Base-by-base conservation (phyloP, 2,888 invertebrate species). In the Dryadula phaetusa region DNA sequence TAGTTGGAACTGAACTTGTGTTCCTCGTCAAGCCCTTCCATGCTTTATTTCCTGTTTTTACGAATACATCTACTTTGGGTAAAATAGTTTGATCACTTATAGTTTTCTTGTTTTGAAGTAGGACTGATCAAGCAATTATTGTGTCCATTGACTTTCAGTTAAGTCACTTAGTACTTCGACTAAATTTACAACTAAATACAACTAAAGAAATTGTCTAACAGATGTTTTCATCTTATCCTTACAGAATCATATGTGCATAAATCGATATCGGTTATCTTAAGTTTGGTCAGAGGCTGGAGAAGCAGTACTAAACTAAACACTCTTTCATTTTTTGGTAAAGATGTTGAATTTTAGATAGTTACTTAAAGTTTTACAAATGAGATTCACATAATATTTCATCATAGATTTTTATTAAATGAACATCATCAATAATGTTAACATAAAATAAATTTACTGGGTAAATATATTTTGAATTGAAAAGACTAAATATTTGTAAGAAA, bases 281-380 rank as follows among this genome's bases (percentile, higher is more conserved):
- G 88, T 69, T 75, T 92, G 64, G 90, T 92, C 16, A 86, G 92
- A 25, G 92, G 89, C 0, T 92, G 92, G 92, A 82, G 92, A 6
- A 87, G 88, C 65, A 92, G 86, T 71, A 88, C 86, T 14, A 89
- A 88, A 69, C 83, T 79, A 63, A 92, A 92, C 72, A 92, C 92
- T 0, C 82, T 92, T 6, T 85, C 84, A 1, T 92, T 92, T 76
- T 92, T 88, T 70, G 91, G 91, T 4, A 83, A 74, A 72, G 88
- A 90, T 47, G 79, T 92, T 0, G 92, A 92, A 70, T 92, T 90
- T 70, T 74, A 72, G 67, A 34, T 40, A 40, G n/a, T n/a, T n/a
- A n/a, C n/a, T n/a, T n/a, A n/a, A n/a, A n/a, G n/a, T n/a, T n/a
- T n/a, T n/a, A n/a, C n/a, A n/a, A n/a, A n/a, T n/a, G n/a, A n/a